A percentile compares a stretch with the other conserved stretches of the same genome.
phyloP scores from a whole-genome alignment of 2,113 vertebrate genomes.

The Acanthisitta chloris region DNA sequence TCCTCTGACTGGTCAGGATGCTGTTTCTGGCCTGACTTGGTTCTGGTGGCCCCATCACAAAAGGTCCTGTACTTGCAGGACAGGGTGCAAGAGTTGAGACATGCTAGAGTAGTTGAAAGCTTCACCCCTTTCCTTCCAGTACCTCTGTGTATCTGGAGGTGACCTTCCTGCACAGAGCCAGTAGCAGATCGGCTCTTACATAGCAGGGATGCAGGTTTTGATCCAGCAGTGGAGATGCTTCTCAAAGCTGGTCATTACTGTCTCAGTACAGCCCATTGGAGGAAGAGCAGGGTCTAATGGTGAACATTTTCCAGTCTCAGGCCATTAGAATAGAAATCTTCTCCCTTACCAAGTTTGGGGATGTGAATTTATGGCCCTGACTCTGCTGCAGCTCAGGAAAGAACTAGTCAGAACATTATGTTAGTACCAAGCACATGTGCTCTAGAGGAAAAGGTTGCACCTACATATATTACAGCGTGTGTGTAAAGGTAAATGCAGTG shows the following conservation, averaged over 20 bases:
- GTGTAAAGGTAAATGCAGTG: background rate
- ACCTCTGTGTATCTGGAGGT: background rate
- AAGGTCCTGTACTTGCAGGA: background rate
- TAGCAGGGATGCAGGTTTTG: background rate
- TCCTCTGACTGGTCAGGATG: background rate
- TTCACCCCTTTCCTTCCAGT: background rate
- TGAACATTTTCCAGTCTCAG: background rate
- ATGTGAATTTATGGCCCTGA: background rate
- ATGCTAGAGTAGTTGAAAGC: background rate
- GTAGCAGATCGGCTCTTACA: background rate
- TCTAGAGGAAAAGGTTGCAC: background rate
- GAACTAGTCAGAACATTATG: background rate
- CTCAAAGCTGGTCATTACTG: background rate
- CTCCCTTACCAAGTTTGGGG: background rate
- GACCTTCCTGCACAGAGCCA: background rate
- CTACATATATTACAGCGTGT: fast-evolving
- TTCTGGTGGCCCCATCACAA: background rate
- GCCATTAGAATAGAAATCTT: background rate
- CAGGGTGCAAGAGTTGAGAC: background rate
- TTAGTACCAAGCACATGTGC: fast-evolving
- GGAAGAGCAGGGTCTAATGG: background rate
- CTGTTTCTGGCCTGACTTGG: background rate
- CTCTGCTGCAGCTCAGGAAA: background rate
- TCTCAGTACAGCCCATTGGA: background rate
- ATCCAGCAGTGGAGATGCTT: background rate